Evolutionary conservation across 2,888 invertebrate genomes (phyloP), one percentile per base, ranked within the genome.

Genomic region (Dicroscelio sp.): DNA sequence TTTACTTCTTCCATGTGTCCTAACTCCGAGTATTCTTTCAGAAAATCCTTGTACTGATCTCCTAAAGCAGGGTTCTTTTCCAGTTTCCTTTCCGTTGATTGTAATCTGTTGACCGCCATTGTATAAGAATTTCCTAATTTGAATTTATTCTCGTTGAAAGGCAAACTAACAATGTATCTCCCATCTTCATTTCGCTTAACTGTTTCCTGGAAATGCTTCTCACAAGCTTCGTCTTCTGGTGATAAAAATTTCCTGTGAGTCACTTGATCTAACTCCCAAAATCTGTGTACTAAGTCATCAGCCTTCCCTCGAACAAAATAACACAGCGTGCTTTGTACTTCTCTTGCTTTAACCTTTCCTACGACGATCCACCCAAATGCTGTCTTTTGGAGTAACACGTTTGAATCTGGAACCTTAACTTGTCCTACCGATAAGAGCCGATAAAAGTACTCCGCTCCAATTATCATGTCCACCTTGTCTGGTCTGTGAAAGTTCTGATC

Each of bases 21-120:
- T 5, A n/a, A n/a, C n/a, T n/a, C n/a, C n/a, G n/a, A n/a, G n/a
- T n/a, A n/a, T n/a, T n/a, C n/a, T n/a, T n/a, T n/a, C n/a, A n/a
- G n/a, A n/a, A n/a, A n/a, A n/a, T n/a, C n/a, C n/a, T n/a, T n/a
- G n/a, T n/a, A n/a, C n/a, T n/a, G n/a, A n/a, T n/a, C n/a, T n/a
- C n/a, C n/a, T n/a, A n/a, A n/a, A n/a, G n/a, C n/a, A n/a, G n/a
- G n/a, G n/a, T n/a, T n/a, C n/a, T n/a, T n/a, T 48, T 6, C 48
- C 20, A 48, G 48, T 48, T 58, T 25, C 10, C 82, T 88, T 87
- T 94, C 94, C 38, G 93, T 76, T 17, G 82, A 73, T 27, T 84
- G 78, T 73, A 95, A 95, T 65, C 95, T 85, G 80, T 94, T 94
- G n/a, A 90, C 30, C 10, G 95, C 94, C 20, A 89, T 84, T 10